These are phyloP conservation scores for Alloplasta piceator DNA, from an alignment of 2,888 invertebrate species.

Conservation along the genomic window DNA sequence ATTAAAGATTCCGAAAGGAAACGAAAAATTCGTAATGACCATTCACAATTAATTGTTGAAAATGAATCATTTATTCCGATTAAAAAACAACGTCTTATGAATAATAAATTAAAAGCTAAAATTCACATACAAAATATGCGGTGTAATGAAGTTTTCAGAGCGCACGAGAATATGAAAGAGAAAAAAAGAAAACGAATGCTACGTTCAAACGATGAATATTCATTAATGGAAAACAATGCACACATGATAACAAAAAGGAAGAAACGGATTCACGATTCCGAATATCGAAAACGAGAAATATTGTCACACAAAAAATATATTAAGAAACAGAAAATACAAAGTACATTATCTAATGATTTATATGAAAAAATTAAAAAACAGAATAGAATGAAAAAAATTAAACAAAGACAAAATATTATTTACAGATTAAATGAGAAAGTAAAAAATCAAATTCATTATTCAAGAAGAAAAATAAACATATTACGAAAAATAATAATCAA, in stretches of 20 bases:
- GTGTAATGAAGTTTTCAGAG: not conserved
- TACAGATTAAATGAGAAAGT: not conserved
- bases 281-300: not conserved
- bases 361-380: not conserved
- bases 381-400: not conserved
- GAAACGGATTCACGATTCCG: conserved; percentile 6
- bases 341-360: not conserved
- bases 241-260: not conserved
- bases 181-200: conserved; percentile 2
- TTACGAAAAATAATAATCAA: conserved; percentile 5
- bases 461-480: not conserved
- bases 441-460: not conserved
- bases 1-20: not conserved
- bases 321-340: not conserved
- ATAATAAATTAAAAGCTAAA: not conserved
- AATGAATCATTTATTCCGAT: not conserved
- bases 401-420: conserved; percentile 2
- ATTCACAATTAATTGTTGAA: not conserved
- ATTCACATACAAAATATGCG: not conserved
- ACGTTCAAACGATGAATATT: not conserved
- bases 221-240: conserved; percentile 1
- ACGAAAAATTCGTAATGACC: too few relatives aligned
- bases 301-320: conserved; percentile 7
- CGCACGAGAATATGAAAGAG: not conserved
- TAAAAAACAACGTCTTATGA: not conserved